phyloP scores from a whole-genome alignment of 2,113 vertebrate species.

The Grantiella picta region DNA sequence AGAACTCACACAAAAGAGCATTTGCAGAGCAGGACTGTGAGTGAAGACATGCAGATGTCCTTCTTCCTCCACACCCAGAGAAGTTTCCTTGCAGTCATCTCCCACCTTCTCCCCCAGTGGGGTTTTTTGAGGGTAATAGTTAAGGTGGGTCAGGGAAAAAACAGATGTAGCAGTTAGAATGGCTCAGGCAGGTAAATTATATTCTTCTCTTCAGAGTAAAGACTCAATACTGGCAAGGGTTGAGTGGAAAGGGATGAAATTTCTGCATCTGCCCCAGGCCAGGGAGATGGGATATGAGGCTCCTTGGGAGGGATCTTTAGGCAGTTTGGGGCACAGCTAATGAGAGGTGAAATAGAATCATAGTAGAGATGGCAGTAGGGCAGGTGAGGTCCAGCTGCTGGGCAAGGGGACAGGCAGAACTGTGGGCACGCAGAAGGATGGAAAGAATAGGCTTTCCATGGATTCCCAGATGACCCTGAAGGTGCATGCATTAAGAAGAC shows the following conservation, averaged over 20 bases:
- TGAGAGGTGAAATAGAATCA: not conserved
- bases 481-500: accelerated
- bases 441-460: not conserved
- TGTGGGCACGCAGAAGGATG: not conserved
- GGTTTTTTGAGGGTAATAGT: not conserved
- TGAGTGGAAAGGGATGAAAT: not conserved
- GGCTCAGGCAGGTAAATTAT: not conserved
- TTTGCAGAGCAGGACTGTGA: not conserved
- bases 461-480: not conserved
- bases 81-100: not conserved
- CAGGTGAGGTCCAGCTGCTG: not conserved
- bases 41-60: not conserved
- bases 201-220: not conserved
- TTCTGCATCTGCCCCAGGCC: not conserved
- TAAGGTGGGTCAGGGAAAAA: not conserved
- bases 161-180: not conserved
- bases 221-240: not conserved
- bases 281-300: not conserved
- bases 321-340: not conserved
- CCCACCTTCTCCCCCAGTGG: not conserved
- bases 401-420: not conserved
- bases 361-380: not conserved
- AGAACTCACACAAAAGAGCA: not conserved
- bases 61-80: not conserved
- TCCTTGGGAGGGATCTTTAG: not conserved